Evolutionary conservation across 2,797 vertebrate species (phyloP), one percentile per base, ranked within the genome.

Genomic region (Onychomys torridus): DNA sequence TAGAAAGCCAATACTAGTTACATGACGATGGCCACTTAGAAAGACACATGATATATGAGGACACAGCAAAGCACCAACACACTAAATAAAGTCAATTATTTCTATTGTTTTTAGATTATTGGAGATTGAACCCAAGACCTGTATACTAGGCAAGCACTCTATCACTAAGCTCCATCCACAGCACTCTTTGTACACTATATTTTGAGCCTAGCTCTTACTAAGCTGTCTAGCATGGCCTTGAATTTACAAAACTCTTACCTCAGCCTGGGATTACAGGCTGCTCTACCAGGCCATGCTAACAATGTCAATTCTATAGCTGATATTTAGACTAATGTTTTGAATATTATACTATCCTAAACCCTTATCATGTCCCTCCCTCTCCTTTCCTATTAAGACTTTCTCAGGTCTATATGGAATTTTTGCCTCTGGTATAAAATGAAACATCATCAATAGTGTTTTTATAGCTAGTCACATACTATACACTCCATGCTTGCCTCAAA

Each of bases 11-110:
- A 79, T 85, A 52, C 37, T 40, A 16, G 71, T 90, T 96, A 88
- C 95, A 96, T 78, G 93, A 96, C 96, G 98, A 97, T 61, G 95
- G 96, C 76, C 63, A 96, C 94, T 83, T 95, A 93, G 92, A 97
- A 96, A 97, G 92, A 93, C 97, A 97, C 91, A 95, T 96, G 83
- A 95, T 75, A 93, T 87, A 92, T 61, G 88, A 92, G 76, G 96
- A 98, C 93, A 65, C 5, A 71, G 89, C 61, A 57, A 93, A 95
- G 88, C 61, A 97, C 55, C 95, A 90, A 89, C 95, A 95, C 97
- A 92, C 81, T 67, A 87, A 91, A 81, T 88, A 97, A 94, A 94
- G 85, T 10, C 34, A 40, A 34, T 40, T 43, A 17, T 71, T 40
- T n/a, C 23, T 75, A 5, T 59, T 14, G 32, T 5, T 63, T 89